Percentiles rank a stretch among this genome's conserved stretches.
These are phyloP conservation scores for Meteorus colon DNA, from an alignment of 2,888 invertebrate genomes.

Conservation along the genomic window DNA sequence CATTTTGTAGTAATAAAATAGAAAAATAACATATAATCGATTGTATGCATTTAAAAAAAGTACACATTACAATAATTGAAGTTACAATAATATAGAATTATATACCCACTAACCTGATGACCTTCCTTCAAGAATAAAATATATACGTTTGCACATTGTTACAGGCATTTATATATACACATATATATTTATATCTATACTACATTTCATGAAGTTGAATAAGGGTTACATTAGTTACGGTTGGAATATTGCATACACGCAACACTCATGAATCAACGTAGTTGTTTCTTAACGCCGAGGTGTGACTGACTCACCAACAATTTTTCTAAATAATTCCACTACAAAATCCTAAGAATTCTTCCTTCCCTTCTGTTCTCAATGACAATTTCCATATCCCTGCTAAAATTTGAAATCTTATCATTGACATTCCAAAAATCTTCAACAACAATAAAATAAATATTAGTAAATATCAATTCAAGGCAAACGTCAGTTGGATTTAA, in stretches of 20 bases:
- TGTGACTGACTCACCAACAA: not conserved
- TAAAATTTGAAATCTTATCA: no score
- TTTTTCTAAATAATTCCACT: not conserved
- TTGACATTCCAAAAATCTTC: no score
- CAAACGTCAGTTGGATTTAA: not conserved
- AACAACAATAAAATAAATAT: no score
- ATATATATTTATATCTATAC: not conserved
- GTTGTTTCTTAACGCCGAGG: not conserved
- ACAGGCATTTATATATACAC: not conserved
- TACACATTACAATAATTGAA: not conserved
- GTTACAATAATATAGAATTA: not conserved
- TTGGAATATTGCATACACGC: not conserved
- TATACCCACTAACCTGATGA: not conserved
- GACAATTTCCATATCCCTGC: no score
- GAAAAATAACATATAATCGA: not conserved
- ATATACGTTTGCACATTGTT: not conserved
- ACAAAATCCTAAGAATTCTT: not conserved
- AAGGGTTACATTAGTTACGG: slow-evolving; percentile 4
- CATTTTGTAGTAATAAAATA: not conserved
- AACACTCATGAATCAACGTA: slow-evolving; percentile 11
- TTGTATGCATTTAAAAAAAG: not conserved
- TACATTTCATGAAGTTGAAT: slow-evolving; percentile 2
- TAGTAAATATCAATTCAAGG: slow-evolving; percentile 2
- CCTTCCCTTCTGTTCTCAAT: no score
- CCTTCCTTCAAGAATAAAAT: not conserved